Base-by-base conservation (phyloP, 2,888 invertebrate genomes). In the Tubiluchus corallicola region DNA sequence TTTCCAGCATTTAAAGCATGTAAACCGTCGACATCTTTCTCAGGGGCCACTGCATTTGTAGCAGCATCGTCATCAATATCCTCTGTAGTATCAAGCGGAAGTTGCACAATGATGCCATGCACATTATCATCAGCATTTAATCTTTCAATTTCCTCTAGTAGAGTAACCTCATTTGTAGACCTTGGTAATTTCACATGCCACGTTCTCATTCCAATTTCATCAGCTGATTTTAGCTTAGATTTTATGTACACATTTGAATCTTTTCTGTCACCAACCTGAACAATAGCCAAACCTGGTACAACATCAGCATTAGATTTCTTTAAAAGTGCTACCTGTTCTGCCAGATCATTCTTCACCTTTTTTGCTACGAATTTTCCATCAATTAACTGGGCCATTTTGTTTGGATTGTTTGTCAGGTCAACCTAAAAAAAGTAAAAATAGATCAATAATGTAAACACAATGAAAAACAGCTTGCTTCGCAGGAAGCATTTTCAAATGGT, bases 211-310 rank as follows among this genome's bases (percentile, higher is more conserved):
- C 96, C 96, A 53, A 96, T 82, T 54, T 85, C 82, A 43, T 69
- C 74, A 0, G 94, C 94, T 1, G 87, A 82, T 63, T 81, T 84
- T 45, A 92, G 73, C 69, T 98, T 98, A 79, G 84, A 87, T 21
- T 85, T 72, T 59, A 98, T 96, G 68, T 98, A 98, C 3, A 96
- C 92, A 69, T 94, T 94, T 38, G 96, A 96, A 67, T 98, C 96
- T 63, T 88, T 87, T 1, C 94, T 74, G 2, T 79, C 81, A 9
- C 98, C 98, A 48, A 98, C 96, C 73, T 96, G 82, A 20, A 53
- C n/a, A n/a, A n/a, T n/a, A n/a, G n/a, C n/a, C n/a, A n/a, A n/a
- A n/a, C n/a, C n/a, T n/a, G n/a, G n/a, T n/a, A n/a, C n/a, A n/a
- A n/a, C n/a, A n/a, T n/a, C n/a, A n/a, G n/a, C n/a, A n/a, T n/a